These are phyloP conservation scores for Meloe dianella DNA, from an alignment of 2,888 invertebrate species.

Conservation along the genomic window DNA sequence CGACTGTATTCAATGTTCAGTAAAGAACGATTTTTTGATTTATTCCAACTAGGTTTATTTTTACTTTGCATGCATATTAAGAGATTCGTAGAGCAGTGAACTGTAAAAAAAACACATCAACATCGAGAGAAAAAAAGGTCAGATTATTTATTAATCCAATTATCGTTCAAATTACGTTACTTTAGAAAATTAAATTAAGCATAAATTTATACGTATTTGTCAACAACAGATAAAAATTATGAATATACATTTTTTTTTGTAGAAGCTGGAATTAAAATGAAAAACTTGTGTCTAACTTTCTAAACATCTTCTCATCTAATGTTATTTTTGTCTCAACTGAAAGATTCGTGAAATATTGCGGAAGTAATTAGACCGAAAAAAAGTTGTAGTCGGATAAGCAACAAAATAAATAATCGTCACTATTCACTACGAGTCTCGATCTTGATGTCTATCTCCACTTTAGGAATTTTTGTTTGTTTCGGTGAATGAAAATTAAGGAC, in stretches of 20 bases:
- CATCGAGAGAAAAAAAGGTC: neutral
- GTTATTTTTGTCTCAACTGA: neutral
- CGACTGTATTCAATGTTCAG: too few relatives aligned
- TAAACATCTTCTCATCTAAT: too few relatives aligned
- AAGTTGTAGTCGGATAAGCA: neutral
- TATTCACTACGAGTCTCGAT: too few relatives aligned
- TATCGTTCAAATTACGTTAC: neutral
- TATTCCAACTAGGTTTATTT: neutral
- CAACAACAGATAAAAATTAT: too few relatives aligned
- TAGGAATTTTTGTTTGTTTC: too few relatives aligned
- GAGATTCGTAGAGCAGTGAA: neutral
- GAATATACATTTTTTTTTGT: neutral
- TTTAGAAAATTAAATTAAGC: neutral
- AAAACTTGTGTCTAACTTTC: too few relatives aligned
- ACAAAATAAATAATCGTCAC: too few relatives aligned
- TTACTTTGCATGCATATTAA: neutral
- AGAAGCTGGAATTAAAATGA: too few relatives aligned
- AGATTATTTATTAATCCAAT: neutral
- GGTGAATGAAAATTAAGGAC: too few relatives aligned
- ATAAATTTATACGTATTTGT: neutral
- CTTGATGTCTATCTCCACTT: too few relatives aligned
- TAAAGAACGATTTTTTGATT: too few relatives aligned
- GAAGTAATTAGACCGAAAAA: conserved; percentile 2
- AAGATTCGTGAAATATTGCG: neutral
- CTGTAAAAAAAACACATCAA: neutral